phyloP scores from a whole-genome alignment of 2,797 vertebrate species.

The Parauchenoglanis ngamensis region DNA sequence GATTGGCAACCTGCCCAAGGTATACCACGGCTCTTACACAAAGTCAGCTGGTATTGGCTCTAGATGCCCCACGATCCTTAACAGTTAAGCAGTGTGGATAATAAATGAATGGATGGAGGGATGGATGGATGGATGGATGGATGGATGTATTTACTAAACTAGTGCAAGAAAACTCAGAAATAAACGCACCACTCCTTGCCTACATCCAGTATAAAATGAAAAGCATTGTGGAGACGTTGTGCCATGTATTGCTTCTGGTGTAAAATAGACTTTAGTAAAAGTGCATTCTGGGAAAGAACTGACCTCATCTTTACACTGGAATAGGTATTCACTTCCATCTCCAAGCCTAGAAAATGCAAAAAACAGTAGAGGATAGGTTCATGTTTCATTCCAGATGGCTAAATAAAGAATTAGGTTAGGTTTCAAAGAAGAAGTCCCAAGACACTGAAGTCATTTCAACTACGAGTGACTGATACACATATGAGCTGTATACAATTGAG shows the following conservation, averaged over 20 bases:
- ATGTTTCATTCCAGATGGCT: constrained; percentile 6
- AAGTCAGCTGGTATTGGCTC: too few species aligned
- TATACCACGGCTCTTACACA: too few species aligned
- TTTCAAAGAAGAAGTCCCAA: constrained; percentile 17
- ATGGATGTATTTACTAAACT: too few species aligned
- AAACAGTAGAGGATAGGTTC: constrained; percentile 12
- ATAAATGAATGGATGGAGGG: too few species aligned
- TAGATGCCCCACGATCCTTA: too few species aligned
- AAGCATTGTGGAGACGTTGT: neutral
- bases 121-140: too few species aligned
- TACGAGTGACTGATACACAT: neutral
- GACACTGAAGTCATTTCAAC: neutral
- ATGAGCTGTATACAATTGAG: neutral
- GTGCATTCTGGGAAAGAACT: constrained; percentile 54
- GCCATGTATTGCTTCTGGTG: neutral
- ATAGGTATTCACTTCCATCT: constrained; percentile 92
- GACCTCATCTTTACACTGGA: constrained; percentile 98
- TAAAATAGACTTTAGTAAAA: neutral
- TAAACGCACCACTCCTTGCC: neutral
- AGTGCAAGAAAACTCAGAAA: neutral
- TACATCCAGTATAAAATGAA: neutral
- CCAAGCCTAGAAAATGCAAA: constrained; percentile 75
- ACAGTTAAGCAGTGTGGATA: too few species aligned
- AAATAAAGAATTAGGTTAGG: constrained; percentile 13
- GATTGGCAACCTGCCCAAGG: too few species aligned